Percentiles rank a stretch among this genome's conserved stretches.
Conservation (phyloP, 2,888 invertebrate genomes). For the Mythimna lalbum region DNA sequence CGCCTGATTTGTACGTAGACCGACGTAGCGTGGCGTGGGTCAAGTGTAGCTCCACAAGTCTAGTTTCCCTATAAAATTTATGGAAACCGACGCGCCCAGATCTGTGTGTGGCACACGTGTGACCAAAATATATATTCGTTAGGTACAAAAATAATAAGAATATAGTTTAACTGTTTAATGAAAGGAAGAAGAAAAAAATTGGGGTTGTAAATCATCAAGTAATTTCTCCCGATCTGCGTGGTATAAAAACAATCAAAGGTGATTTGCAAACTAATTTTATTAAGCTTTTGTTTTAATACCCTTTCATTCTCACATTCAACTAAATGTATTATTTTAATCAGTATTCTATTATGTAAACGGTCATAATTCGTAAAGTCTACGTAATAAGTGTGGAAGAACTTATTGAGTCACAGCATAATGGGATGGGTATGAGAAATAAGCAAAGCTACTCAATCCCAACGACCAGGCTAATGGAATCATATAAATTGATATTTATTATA, state of each 20-base stretch:
- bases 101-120: no score
- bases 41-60: no score
- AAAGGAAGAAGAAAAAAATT: not conserved
- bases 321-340: slow-evolving; percentile 36
- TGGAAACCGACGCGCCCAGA: no score
- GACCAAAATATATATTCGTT: not conserved
- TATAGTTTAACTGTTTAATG: not conserved
- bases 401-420: slow-evolving; percentile 26
- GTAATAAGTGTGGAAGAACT: slow-evolving; percentile 3
- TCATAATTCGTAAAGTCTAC: slow-evolving; percentile 7
- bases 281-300: slow-evolving; percentile 2
- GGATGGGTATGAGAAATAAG: slow-evolving; percentile 21
- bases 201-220: no score
- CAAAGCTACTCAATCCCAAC: slow-evolving; percentile 17
- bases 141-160: not conserved
- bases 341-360: slow-evolving; percentile 23
- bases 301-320: slow-evolving; percentile 16
- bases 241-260: not conserved
- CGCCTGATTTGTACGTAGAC: no score
- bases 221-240: no score
- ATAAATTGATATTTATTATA: slow-evolving; percentile 43
- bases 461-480: slow-evolving; percentile 28
- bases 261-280: not conserved
- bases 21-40: no score
- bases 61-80: no score